Evolutionary conservation across 2,888 invertebrate species (phyloP), one percentile per base, ranked within the genome.

Genomic region (Eucriotettix oculatus): DNA sequence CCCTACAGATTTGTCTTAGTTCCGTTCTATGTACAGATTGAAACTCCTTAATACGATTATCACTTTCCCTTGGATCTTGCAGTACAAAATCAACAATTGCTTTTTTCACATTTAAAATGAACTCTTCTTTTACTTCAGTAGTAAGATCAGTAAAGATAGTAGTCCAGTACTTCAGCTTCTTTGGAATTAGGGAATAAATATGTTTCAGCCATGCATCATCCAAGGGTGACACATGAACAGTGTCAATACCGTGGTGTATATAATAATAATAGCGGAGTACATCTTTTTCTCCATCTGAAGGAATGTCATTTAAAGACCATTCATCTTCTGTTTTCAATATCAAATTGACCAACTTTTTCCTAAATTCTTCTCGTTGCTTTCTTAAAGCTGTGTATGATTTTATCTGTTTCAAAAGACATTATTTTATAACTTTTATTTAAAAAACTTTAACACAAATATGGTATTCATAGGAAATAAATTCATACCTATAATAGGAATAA

Each of bases 21-120:
- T 87, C 82, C 67, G 73, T 71, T 68, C 84, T 76, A 64, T 80
- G 70, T 55, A 76, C 75, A 0, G 80, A 78, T 59, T 71, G 69
- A 41, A 76, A 74, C 60, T 80, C 79, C 14, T 16, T 40, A 16
- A 59, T 60, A 1, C 48, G 43, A 16, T 62, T 59, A 48, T 58
- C 60, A 58, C 59, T 60, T 42, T 58, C 59, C n/a, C 58, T 58
- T 0, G 88, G 86, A 74, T 92, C 89, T 68, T 86, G 85, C 9
- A 96, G 76, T 0, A 93, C 91, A 71, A 92, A 96, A 74, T 95
- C 94, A 0, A 96, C 88, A 58, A 90, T 87, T 0, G 93, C 87
- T 71, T 92, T 93, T 71, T 94, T 95, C 70, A 94, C 88, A 63
- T 88, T 87, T 71, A 88, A 80, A 70, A 88, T 81, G 70, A 91